Evolutionary conservation across 2,888 invertebrate species (phyloP).

Genomic region (Drosophila diplacantha): DNA sequence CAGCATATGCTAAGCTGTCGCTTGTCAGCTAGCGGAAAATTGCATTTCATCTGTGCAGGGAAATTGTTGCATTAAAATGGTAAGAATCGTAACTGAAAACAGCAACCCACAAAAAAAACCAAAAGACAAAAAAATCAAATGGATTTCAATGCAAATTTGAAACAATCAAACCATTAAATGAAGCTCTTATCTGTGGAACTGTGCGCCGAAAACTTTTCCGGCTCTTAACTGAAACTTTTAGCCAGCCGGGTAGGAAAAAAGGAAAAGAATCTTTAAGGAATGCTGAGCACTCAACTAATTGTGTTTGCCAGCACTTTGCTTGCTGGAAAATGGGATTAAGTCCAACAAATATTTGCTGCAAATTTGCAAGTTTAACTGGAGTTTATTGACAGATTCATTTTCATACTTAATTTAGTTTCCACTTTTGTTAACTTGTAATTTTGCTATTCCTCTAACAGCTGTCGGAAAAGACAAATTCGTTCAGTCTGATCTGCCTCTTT

Average conservation of each 20-base stretch:
- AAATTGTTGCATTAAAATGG: slow-evolving; percentile 12
- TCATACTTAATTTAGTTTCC: slow-evolving; percentile 26
- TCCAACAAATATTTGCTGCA: slow-evolving; percentile 29
- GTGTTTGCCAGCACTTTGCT: slow-evolving; percentile 42
- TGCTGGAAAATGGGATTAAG: slow-evolving; percentile 31
- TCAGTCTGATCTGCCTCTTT: slow-evolving; percentile 24
- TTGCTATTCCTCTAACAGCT: neutral
- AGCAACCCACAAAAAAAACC: slow-evolving; percentile 4
- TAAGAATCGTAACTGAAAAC: slow-evolving; percentile 11
- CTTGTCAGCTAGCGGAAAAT: slow-evolving; percentile 31
- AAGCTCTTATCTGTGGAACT: slow-evolving; percentile 21
- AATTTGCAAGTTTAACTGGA: slow-evolving; percentile 18
- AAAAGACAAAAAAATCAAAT: slow-evolving; percentile 15
- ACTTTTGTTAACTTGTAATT: slow-evolving; percentile 10
- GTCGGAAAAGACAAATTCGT: slow-evolving; percentile 16
- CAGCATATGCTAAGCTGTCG: slow-evolving; percentile 36
- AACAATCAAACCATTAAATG: slow-evolving; percentile 32
- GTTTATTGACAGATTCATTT: slow-evolving; percentile 32
- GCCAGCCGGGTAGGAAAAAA: neutral
- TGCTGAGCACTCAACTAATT: slow-evolving; percentile 42
- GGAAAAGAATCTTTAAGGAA: slow-evolving; percentile 26
- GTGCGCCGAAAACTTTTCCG: slow-evolving; percentile 17
- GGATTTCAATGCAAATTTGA: slow-evolving; percentile 23
- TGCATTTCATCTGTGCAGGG: slow-evolving; percentile 15
- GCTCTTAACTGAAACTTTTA: slow-evolving; percentile 13